phyloP scores from a whole-genome alignment of 2,797 vertebrate genomes.

The Myripristis jacobus region DNA sequence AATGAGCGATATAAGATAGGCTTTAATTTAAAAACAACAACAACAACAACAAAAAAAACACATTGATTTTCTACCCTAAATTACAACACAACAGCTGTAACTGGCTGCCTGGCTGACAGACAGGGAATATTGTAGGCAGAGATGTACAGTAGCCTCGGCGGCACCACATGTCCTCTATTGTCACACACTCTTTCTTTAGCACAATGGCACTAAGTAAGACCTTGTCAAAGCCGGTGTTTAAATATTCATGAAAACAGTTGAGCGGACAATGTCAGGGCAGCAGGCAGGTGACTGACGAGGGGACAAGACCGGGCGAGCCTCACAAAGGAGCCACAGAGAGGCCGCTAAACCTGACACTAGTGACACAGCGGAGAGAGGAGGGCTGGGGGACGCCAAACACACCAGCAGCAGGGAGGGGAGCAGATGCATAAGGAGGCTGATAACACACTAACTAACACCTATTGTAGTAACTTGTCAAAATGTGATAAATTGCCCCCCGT shows the following conservation, averaged over 20 bases:
- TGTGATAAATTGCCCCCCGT: too few relatives aligned
- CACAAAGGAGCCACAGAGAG: constrained; percentile 55
- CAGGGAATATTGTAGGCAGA: constrained; percentile 27
- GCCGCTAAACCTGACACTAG: constrained; percentile 39
- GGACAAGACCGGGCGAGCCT: constrained; percentile 51
- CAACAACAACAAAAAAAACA: too few relatives aligned
- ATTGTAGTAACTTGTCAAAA: not conserved
- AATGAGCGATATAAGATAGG: not conserved
- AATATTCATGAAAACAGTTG: constrained; percentile 74
- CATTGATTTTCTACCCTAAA: not conserved
- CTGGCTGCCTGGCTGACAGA: constrained; percentile 36
- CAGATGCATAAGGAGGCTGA: not conserved
- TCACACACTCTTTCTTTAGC: constrained; percentile 43
- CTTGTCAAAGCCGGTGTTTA: constrained; percentile 65
- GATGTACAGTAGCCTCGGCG: constrained; percentile 14
- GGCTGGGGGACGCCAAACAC: constrained; percentile 36
- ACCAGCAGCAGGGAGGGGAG: constrained; percentile 14
- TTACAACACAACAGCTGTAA: constrained; percentile 11
- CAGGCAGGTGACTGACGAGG: constrained; percentile 67
- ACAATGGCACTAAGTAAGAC: constrained; percentile 49
- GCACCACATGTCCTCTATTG: constrained; percentile 40
- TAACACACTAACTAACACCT: too few relatives aligned
- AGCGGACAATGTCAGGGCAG: constrained; percentile 70
- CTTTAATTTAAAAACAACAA: too few relatives aligned
- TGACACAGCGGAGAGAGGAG: constrained; percentile 2